These are phyloP conservation scores for Pherbina coryleti DNA, from an alignment of 2,888 invertebrate species.

Conservation along the genomic window DNA sequence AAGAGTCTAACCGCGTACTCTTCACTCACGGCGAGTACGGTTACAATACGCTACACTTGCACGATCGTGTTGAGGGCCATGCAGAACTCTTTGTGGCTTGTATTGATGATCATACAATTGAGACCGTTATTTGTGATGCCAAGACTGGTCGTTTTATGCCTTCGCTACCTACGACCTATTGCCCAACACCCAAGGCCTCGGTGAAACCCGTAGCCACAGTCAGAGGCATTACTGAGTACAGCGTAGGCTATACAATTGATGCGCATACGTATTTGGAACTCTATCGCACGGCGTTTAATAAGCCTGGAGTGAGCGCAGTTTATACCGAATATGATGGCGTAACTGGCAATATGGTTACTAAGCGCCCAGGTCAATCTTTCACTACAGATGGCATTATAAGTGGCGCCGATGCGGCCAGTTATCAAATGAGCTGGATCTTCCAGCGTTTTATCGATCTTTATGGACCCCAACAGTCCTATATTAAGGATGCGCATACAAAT, in stretches of 20 bases:
- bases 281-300: not conserved
- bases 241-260: constrained; percentile 4
- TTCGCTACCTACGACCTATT: not conserved
- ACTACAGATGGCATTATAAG: constrained; percentile 50
- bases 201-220: not conserved
- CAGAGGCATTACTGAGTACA: not conserved
- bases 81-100: not conserved
- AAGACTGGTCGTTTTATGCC: not conserved
- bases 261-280: not conserved
- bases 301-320: not conserved
- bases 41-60: constrained; percentile 4
- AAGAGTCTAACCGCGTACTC: not conserved
- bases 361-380: not conserved
- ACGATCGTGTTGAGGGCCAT: not conserved
- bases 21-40: not conserved
- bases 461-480: not conserved
- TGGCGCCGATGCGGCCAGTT: constrained; percentile 49
- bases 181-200: not conserved
- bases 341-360: not conserved
- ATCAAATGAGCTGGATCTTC: constrained; percentile 31
- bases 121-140: not conserved
- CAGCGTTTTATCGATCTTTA: constrained; percentile 4
- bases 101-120: not conserved
- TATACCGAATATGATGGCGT: not conserved
- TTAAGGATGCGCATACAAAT: not conserved